phyloP scores from a whole-genome alignment of 2,113 vertebrate species.

The Nannospalax galili region DNA sequence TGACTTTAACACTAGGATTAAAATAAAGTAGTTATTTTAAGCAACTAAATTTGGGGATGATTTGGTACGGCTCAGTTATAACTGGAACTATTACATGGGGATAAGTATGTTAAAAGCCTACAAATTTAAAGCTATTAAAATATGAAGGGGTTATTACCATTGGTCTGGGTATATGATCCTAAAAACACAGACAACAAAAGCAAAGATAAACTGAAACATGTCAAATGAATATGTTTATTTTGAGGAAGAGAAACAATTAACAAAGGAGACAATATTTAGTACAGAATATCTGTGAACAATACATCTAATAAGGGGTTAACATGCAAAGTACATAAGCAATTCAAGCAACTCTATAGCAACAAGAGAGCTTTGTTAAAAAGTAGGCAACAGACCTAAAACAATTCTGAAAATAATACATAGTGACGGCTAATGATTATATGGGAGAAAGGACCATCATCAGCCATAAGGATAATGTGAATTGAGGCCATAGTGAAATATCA shows the following conservation, averaged over 20 bases:
- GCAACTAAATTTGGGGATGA: background rate
- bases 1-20: background rate
- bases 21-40: slow-evolving; percentile 23
- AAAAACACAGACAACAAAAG: background rate
- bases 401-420: background rate
- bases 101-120: background rate
- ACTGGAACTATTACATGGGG: background rate
- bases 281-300: background rate
- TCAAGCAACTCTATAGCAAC: background rate
- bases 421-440: background rate
- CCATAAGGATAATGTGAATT: background rate
- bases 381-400: background rate
- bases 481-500: background rate
- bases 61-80: background rate
- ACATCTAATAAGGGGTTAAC: background rate
- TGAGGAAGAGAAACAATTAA: background rate
- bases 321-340: background rate
- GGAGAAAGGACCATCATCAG: background rate
- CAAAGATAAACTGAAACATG: background rate
- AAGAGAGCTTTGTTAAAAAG: background rate
- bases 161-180: background rate
- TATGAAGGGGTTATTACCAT: background rate
- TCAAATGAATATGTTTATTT: background rate
- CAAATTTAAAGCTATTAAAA: background rate
- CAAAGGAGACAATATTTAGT: background rate